These are phyloP conservation scores for Magallana angulata DNA, from an alignment of 1,140 invertebrate genomes.

Conservation along the genomic window DNA sequence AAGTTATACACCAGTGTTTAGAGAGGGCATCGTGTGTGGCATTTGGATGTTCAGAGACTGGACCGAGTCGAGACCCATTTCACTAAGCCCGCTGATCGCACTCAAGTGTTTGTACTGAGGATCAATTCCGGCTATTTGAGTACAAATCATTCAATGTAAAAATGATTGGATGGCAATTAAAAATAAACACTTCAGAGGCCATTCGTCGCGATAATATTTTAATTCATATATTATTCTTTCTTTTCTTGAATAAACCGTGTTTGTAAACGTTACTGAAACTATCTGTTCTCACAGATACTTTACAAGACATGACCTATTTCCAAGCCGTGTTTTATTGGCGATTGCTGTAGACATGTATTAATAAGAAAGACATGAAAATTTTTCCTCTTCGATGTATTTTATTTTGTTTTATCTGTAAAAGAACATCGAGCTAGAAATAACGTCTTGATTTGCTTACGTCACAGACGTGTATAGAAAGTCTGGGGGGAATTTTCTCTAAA, in stretches of 20 bases:
- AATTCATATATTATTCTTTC: background rate
- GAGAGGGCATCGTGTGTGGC: constrained; percentile 1
- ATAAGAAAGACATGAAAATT: background rate
- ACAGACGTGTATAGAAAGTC: background rate
- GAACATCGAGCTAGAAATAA: background rate
- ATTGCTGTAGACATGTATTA: background rate
- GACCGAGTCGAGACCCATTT: background rate
- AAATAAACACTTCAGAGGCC: constrained; percentile 23
- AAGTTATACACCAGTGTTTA: constrained; percentile 17
- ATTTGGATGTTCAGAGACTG: background rate
- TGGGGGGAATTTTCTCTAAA: background rate
- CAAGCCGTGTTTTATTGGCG: background rate
- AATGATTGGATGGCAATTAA: constrained; percentile 22
- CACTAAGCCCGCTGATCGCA: background rate
- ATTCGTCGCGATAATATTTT: constrained; percentile 24
- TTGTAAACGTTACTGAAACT: background rate
- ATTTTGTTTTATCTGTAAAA: background rate
- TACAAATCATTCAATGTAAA: background rate
- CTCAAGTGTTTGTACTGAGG: constrained; percentile 1
- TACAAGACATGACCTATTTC: constrained; percentile 6
- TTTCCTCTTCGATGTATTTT: background rate
- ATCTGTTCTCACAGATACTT: background rate
- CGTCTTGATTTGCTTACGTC: background rate
- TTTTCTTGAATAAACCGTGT: background rate
- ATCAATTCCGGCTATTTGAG: constrained; percentile 10